Evolutionary conservation across 2,888 invertebrate genomes (phyloP), one percentile per base, ranked within the genome.

Genomic region (Mongoloraphidia duomilia): DNA sequence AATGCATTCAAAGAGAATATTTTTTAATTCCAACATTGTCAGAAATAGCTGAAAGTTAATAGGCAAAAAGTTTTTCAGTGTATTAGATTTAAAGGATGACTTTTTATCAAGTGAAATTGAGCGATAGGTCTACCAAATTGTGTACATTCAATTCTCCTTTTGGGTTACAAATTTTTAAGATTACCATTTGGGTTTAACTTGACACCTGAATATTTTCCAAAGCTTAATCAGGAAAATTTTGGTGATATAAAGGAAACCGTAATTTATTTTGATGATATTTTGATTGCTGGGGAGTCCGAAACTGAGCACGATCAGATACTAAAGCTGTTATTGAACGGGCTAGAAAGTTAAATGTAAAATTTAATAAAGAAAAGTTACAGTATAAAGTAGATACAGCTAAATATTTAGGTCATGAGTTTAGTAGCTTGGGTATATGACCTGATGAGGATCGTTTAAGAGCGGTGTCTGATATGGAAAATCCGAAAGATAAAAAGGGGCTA

Each of bases 61-160:
- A 9, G 53, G 53, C 34, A 47, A 44, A n/a, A 44, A 38, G 46
- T 42, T 41, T 44, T 55, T 53, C 46, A 44, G 44, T 13, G 49
- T 50, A 35, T 41, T 56, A 14, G 54, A 53, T 35, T 33, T 45
- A 12, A 51, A 49, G n/a, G 41, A 46, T 49, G 36, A 50, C 40
- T n/a, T 45, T n/a, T 47, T 51, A 49, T 45, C 51, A 51, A 13
- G 13, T 46, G n/a, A 34, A 41, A 5, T 41, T 52, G 17, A 44
- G 49, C 35, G 42, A 49, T 2, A 5, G 26, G 34, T 42, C 42
- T 41, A 49, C 49, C 35, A 44, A 49, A 13, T 49, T 50, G 11
- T 53, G 53, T 42, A 53, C 54, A 14, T 54, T 55, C 36, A 49
- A 49, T 13, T 52, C 56, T 11, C 54, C 54, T 4, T 55, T 52